Conservation (phyloP, 1,140 invertebrate species). For the Coptotermes formosanus region DNA sequence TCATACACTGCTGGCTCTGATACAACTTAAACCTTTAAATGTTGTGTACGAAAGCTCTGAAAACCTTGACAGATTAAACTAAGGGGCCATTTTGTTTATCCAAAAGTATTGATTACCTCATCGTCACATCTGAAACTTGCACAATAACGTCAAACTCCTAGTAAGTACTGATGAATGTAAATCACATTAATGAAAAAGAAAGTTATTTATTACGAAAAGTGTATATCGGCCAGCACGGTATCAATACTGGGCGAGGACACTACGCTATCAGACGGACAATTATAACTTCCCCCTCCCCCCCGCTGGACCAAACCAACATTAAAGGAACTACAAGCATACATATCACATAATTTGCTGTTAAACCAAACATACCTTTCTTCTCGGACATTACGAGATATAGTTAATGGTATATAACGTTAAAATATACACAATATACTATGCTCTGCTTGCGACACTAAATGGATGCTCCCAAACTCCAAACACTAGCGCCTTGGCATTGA, state of each 20-base stretch:
- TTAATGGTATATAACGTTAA: not conserved
- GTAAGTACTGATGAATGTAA: not conserved
- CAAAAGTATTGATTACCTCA: slow-evolving; percentile 35
- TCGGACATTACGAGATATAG: slow-evolving; percentile 28
- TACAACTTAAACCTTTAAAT: not conserved
- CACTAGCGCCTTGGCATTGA: slow-evolving; percentile 23
- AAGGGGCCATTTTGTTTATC: slow-evolving; percentile 34
- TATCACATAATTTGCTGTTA: not conserved
- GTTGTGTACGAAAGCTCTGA: not conserved
- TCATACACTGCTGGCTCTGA: not conserved
- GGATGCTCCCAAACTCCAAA: slow-evolving; percentile 28
- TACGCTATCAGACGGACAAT: not conserved
- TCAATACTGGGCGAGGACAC: not conserved
- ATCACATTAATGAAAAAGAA: not conserved
- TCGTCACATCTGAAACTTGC: not conserved
- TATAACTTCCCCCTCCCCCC: not conserved
- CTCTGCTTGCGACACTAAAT: slow-evolving; percentile 26
- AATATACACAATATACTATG: not conserved
- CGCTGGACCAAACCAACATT: no score
- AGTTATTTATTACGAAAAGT: not conserved
- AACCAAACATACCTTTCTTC: slow-evolving; percentile 32
- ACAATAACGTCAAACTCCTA: not conserved
- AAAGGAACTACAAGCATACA: not conserved
- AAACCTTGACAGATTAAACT: slow-evolving; percentile 30
- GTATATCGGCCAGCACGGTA: not conserved